Conservation (phyloP, 2,797 vertebrate genomes). For the Acestrorhynchus altus region DNA sequence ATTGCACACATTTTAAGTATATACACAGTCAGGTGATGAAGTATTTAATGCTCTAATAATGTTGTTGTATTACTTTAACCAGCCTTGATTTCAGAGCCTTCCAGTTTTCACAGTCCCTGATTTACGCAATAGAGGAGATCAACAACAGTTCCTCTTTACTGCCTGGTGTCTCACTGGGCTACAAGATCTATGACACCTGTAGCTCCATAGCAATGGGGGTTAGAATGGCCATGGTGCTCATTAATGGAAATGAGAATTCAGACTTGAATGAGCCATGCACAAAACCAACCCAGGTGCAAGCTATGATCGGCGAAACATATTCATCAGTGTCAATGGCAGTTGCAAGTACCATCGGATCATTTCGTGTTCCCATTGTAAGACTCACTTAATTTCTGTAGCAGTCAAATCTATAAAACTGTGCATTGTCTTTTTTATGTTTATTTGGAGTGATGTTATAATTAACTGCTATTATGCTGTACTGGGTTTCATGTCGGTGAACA, state of each 20-base stretch:
- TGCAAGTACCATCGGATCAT: conserved; percentile 32
- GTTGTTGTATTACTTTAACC: background rate
- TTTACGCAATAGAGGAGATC: conserved; percentile 65
- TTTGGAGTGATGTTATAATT: too few relatives aligned
- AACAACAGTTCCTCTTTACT: conserved; percentile 63
- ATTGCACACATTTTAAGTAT: background rate
- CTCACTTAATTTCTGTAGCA: background rate
- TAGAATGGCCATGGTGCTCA: conserved; percentile 53
- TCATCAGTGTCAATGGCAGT: conserved; percentile 43
- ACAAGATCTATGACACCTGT: conserved; percentile 61
- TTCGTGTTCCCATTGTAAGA: conserved; percentile 39
- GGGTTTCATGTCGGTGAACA: background rate
- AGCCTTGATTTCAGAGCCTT: conserved; percentile 40
- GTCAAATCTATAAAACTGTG: background rate
- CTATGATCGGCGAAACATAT: conserved; percentile 41
- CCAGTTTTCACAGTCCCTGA: conserved; percentile 58
- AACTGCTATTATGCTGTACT: too few relatives aligned
- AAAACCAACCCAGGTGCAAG: conserved; percentile 35
- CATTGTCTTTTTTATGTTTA: background rate
- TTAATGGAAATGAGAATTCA: conserved; percentile 50
- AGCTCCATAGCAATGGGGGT: conserved; percentile 45
- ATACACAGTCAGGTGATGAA: background rate
- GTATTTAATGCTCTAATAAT: background rate
- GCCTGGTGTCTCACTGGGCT: conserved; percentile 58
- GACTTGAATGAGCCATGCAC: conserved; percentile 38